These are phyloP conservation scores for Tylochromis polylepis DNA, from an alignment of 2,113 vertebrate genomes.

Conservation along the genomic window DNA sequence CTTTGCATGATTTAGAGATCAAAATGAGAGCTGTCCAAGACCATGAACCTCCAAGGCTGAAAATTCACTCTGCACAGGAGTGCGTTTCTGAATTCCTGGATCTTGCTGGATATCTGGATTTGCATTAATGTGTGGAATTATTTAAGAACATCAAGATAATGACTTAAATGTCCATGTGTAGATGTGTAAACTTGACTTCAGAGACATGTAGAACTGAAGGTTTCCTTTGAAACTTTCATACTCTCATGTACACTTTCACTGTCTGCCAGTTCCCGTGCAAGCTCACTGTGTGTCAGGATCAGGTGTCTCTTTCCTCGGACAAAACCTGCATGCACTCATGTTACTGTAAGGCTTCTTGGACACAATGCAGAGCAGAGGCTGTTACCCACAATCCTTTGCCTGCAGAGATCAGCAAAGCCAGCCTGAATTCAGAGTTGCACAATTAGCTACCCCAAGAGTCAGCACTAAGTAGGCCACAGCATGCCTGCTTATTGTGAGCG, in stretches of 20 bases:
- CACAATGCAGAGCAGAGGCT: background rate
- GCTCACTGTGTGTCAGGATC: background rate
- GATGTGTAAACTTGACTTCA: background rate
- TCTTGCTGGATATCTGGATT: background rate
- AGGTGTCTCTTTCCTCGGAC: background rate
- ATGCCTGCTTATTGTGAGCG: background rate
- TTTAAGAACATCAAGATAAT: background rate
- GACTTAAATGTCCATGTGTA: background rate
- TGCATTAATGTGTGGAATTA: background rate
- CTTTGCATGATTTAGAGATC: background rate
- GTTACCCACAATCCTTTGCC: constrained; percentile 14
- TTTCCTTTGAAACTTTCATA: background rate
- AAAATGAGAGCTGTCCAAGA: background rate
- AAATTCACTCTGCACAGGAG: background rate
- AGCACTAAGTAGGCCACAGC: background rate
- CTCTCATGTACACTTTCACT: background rate
- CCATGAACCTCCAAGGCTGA: background rate
- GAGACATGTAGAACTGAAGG: background rate
- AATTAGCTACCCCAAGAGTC: constrained; percentile 2
- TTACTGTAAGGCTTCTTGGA: background rate
- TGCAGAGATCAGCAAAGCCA: background rate
- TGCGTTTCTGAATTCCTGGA: background rate
- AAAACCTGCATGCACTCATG: background rate
- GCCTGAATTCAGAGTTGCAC: background rate
- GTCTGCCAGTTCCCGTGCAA: background rate